Evolutionary conservation across 2,888 invertebrate genomes (phyloP).

Genomic region (Philereme transversata): DNA sequence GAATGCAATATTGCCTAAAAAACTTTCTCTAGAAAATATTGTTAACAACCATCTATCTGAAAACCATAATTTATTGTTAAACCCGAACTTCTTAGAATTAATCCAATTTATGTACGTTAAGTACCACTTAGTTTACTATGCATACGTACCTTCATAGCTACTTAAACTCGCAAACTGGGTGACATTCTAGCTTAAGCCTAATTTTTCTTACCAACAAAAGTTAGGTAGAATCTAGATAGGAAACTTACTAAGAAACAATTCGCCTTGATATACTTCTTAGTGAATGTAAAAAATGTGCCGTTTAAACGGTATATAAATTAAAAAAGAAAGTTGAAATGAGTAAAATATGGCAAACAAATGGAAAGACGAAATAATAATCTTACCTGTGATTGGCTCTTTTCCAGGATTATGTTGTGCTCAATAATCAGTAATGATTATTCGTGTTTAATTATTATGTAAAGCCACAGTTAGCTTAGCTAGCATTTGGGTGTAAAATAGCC

Average conservation of each 20-base stretch:
- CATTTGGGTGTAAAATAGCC: constrained; percentile 45
- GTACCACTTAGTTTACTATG: constrained; percentile 33
- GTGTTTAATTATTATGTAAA: constrained; percentile 44
- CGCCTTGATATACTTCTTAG: constrained; percentile 38
- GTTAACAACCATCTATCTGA: background rate
- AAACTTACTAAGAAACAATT: constrained; percentile 26
- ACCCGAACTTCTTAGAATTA: background rate
- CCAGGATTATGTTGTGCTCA: constrained; percentile 50
- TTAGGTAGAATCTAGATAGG: constrained; percentile 25
- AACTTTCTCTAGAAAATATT: background rate
- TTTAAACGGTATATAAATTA: constrained; percentile 45
- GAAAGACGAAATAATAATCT: constrained; percentile 55
- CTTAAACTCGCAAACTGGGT: constrained; percentile 52
- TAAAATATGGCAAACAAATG: constrained; percentile 79
- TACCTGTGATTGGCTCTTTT: constrained; percentile 64
- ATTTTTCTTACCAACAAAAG: constrained; percentile 51
- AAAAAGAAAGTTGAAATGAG: constrained; percentile 68
- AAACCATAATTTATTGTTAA: background rate
- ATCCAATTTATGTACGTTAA: background rate
- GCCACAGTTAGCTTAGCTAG: constrained; percentile 43
- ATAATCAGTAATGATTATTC: constrained; percentile 4
- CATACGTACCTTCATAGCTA: constrained; percentile 37
- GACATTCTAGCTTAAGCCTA: constrained; percentile 51
- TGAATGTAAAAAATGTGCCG: constrained; percentile 40
- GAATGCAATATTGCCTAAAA: background rate